Evolutionary conservation across 2,113 vertebrate genomes (phyloP).

Genomic region (Brevimyrus niger): DNA sequence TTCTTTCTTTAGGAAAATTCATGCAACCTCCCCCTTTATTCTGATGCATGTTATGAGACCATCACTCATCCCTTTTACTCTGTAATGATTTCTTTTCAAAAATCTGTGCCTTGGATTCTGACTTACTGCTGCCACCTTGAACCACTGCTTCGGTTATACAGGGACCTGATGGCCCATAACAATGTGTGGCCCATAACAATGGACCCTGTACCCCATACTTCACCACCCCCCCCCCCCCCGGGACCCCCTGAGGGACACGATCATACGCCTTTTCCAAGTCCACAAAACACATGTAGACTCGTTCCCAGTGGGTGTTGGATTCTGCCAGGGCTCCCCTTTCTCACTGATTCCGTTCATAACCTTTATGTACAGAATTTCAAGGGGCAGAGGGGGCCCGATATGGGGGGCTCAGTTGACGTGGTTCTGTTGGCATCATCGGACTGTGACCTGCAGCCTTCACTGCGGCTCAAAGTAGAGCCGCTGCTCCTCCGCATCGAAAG

Average conservation of each 20-base stretch:
- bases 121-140: background rate
- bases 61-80: background rate
- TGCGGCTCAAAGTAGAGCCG: background rate
- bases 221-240: background rate
- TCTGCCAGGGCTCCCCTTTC: background rate
- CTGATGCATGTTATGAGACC: background rate
- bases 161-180: background rate
- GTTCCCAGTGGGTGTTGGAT: background rate
- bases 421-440: background rate
- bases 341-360: background rate
- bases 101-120: background rate
- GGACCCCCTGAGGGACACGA: background rate
- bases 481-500: too few species aligned
- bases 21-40: background rate
- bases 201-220: background rate
- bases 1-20: background rate
- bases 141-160: background rate
- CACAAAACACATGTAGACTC: background rate
- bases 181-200: background rate
- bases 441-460: background rate
- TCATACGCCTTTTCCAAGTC: background rate
- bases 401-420: background rate
- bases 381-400: background rate
- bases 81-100: background rate
- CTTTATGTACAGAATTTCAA: background rate